A percentile compares a stretch with the other conserved stretches of the same genome.
Conservation (phyloP, 2,113 vertebrate species). For the Atherinomorus stipes region DNA sequence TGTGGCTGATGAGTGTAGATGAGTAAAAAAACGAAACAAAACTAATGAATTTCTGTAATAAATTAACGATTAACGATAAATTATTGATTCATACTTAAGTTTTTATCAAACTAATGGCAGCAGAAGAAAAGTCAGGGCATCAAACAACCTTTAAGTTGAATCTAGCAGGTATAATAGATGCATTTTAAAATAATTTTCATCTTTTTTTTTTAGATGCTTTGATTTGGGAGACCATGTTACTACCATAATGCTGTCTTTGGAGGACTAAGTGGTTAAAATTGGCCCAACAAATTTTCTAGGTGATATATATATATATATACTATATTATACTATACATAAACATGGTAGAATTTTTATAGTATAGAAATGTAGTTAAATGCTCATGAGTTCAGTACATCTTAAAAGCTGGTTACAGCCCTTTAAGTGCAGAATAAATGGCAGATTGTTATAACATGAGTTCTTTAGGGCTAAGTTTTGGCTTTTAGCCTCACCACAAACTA, state of each 20-base stretch:
- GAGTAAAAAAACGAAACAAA: no score
- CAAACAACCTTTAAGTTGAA: not conserved
- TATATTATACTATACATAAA: not conserved
- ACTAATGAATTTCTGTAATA: no score
- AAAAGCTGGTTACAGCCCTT: not conserved
- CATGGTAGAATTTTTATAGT: no score
- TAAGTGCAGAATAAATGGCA: constrained; percentile 1
- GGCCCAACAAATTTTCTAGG: no score
- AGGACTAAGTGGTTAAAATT: not conserved
- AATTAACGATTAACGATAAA: no score
- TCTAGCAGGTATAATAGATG: not conserved
- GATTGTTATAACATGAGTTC: not conserved
- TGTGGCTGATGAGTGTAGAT: no score
- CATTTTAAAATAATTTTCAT: not conserved
- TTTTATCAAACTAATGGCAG: no score
- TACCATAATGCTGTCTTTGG: not conserved
- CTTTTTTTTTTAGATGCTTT: not conserved
- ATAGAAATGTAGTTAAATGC: not conserved
- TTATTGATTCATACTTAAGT: no score
- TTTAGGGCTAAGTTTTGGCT: constrained; percentile 4
- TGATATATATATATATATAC: no score
- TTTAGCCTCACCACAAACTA: not conserved
- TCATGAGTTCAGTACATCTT: constrained; percentile 2
- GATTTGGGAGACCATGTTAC: no score
- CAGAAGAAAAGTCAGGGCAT: no score